Base-by-base conservation (phyloP, 1,140 invertebrate genomes). In the Lanistes nyassanus region DNA sequence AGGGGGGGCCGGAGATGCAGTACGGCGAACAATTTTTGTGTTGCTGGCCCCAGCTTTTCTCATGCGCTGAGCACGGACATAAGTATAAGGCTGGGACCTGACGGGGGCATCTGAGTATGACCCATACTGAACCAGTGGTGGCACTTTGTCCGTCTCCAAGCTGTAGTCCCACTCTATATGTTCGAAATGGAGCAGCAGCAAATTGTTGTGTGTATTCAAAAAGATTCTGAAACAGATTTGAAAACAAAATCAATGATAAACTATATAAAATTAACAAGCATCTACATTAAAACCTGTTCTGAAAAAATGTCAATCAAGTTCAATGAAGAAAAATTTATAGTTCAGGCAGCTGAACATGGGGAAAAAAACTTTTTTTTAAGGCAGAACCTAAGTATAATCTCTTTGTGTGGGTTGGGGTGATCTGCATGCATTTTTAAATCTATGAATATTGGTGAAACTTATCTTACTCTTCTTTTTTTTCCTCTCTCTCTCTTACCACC, bases 171-270 rank as follows among this genome's bases (percentile, higher is more conserved):
- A 90, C 42, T 86, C 82, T 0, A 89, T 82, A 64, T 80, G 77
- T 75, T 90, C 89, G 84, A 90, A 90, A 70, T 85, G 87, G 73
- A 90, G 78, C 74, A 88, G 82, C 56, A 90, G 79, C 60, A 90
- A 67, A 68, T 88, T 89, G 68, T 79, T 82, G 31, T 83, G 75
- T 11, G 88, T 90, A 73, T 90, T 90, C 55, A 90, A 72, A 11
- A 87, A 86, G 39, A 90, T 86, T 79, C 88, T 89, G 79, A 79
- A 53, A 76, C 76, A 39, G 73, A 65, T 67, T 47, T 47, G 11
- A 36, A 34, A 2, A 29, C 16, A 66, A 31, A 31, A n/a, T 16
- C 23, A 42, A n/a, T 62, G 74, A n/a, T n/a, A n/a, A n/a, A n/a
- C n/a, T n/a, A n/a, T n/a, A n/a, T n/a, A n/a, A n/a, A n/a, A n/a